Percentiles rank a stretch among this genome's conserved stretches.
Evolutionary conservation across 2,797 vertebrate genomes (phyloP).

Genomic region (Danio choprae): DNA sequence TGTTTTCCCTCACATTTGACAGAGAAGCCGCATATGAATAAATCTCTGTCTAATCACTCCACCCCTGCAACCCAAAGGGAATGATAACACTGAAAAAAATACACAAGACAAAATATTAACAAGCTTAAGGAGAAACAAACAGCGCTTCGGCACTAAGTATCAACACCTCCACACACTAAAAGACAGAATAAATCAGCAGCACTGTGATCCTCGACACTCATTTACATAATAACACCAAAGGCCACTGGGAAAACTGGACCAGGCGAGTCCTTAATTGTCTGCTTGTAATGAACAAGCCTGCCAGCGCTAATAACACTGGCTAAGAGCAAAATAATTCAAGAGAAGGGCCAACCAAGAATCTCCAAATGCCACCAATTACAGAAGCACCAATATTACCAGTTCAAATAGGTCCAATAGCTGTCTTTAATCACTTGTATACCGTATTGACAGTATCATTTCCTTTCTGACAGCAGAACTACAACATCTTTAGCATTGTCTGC

Average conservation of each 20-base stretch:
- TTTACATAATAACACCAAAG: slow-evolving; percentile 39
- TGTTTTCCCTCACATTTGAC: not conserved
- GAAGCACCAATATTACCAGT: not conserved
- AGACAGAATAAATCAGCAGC: slow-evolving; percentile 5
- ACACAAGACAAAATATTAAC: not conserved
- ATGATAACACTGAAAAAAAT: not conserved
- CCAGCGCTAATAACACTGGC: slow-evolving; percentile 6
- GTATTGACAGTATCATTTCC: not conserved
- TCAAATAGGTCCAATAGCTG: not conserved
- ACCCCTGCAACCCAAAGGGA: slow-evolving; percentile 1
- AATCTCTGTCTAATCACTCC: slow-evolving; percentile 5
- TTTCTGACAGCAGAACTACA: not conserved
- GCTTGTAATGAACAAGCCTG: slow-evolving; percentile 25
- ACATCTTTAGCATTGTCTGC: not conserved
- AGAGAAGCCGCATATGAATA: not conserved
- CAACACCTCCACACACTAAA: not conserved
- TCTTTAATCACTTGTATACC: not conserved
- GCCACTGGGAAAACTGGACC: not conserved
- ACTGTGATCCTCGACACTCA: not conserved
- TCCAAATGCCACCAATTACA: slow-evolving; percentile 12
- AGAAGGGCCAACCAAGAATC: not conserved
- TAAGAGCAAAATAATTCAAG: slow-evolving; percentile 9
- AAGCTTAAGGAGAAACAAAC: slow-evolving; percentile 15
- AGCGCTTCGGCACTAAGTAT: not conserved
- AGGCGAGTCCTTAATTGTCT: slow-evolving; percentile 22